Conservation (phyloP, 2,888 invertebrate species). For the Agrotis exclamationis region DNA sequence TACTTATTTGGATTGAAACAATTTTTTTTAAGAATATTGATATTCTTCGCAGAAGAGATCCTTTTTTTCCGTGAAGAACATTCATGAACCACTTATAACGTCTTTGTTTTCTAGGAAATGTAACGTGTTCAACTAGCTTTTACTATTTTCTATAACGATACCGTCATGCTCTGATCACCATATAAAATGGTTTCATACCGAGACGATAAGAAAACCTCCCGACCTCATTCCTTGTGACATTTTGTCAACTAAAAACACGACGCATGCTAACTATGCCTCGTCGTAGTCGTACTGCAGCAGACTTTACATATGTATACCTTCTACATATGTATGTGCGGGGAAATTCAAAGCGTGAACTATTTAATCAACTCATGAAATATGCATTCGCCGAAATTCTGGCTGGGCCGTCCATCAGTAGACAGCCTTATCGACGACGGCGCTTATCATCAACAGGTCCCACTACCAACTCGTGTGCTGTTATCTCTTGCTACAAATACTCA, state of each 20-base stretch:
- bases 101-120: slow-evolving; percentile 8
- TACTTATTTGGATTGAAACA: no score
- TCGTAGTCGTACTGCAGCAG: slow-evolving; percentile 72
- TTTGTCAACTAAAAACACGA: slow-evolving; percentile 63
- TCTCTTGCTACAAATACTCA: slow-evolving; percentile 90
- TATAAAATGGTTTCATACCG: slow-evolving; percentile 37
- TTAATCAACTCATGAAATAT: slow-evolving; percentile 91
- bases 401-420: slow-evolving; percentile 86
- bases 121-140: background rate
- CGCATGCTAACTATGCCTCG: slow-evolving; percentile 60
- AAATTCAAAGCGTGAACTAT: slow-evolving; percentile 89
- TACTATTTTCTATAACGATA: background rate
- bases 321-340: slow-evolving; percentile 74
- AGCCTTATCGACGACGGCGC: slow-evolving; percentile 89
- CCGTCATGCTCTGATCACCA: slow-evolving; percentile 27
- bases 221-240: slow-evolving; percentile 51
- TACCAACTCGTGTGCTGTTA: slow-evolving; percentile 89
- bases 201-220: slow-evolving; percentile 41
- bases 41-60: no score
- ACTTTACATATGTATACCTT: slow-evolving; percentile 73
- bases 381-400: slow-evolving; percentile 89
- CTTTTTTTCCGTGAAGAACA: no score
- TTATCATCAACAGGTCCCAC: slow-evolving; percentile 90
- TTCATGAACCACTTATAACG: background rate
- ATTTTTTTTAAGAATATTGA: no score